phyloP scores from a whole-genome alignment of 2,113 vertebrate species.

The Platanista minor region DNA sequence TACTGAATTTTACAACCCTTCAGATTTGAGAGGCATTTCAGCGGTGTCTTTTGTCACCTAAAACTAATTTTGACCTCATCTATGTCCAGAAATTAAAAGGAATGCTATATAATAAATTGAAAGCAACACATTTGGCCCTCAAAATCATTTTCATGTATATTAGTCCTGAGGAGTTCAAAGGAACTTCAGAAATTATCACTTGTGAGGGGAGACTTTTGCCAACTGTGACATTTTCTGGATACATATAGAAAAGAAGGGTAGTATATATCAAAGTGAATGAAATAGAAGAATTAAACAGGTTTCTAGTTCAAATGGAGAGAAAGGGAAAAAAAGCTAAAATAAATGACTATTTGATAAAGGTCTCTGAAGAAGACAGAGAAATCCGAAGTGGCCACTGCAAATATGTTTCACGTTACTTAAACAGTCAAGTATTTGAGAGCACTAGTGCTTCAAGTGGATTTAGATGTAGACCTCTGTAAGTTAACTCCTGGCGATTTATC shows the following conservation, averaged over 20 bases:
- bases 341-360: not conserved
- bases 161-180: not conserved
- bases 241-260: not conserved
- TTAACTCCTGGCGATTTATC: not conserved
- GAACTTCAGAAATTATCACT: not conserved
- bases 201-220: not conserved
- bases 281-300: not conserved
- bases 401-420: not conserved
- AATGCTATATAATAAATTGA: not conserved
- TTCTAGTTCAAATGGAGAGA: not conserved
- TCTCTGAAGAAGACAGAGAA: not conserved
- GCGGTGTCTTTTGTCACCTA: not conserved
- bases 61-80: not conserved
- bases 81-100: not conserved
- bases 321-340: not conserved
- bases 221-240: not conserved
- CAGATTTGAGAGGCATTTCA: not conserved
- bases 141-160: not conserved
- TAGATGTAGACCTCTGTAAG: not conserved
- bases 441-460: not conserved
- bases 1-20: not conserved
- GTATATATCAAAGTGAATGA: not conserved
- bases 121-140: not conserved
- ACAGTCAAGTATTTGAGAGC: not conserved
- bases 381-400: not conserved